phyloP scores from a whole-genome alignment of 64 coral and sea anemone species.

The Montipora foliosa region DNA sequence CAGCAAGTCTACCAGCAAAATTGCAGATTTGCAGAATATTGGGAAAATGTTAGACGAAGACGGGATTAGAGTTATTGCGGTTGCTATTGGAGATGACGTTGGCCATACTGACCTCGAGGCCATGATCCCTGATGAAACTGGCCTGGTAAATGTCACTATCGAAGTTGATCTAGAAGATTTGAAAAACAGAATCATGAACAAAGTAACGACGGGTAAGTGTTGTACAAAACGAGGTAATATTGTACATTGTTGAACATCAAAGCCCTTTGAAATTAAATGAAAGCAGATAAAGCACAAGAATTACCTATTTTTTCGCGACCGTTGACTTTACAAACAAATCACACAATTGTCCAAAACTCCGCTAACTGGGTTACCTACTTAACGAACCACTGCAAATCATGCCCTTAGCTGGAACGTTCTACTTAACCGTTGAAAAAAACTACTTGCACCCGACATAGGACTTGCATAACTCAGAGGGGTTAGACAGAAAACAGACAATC shows the following conservation, averaged over 20 bases:
- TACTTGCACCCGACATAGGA: too few relatives aligned
- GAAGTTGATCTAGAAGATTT: conserved; percentile 47
- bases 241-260: neutral
- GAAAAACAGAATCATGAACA: conserved; percentile 58
- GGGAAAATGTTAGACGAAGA: conserved; percentile 43
- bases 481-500: too few relatives aligned
- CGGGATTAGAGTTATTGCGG: conserved; percentile 63
- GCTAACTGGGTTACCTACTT: too few relatives aligned
- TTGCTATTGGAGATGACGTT: conserved; percentile 70
- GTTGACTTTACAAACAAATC: too few relatives aligned
- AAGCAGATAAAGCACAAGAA: too few relatives aligned
- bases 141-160: conserved; percentile 39
- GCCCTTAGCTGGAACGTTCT: too few relatives aligned
- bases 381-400: too few relatives aligned
- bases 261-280: too few relatives aligned
- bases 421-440: too few relatives aligned
- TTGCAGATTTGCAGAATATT: conserved; percentile 21
- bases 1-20: conserved; percentile 53
- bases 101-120: conserved; percentile 48
- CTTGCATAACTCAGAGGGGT: too few relatives aligned
- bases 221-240: neutral
- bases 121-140: conserved; percentile 70
- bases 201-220: conserved; percentile 68
- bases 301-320: too few relatives aligned
- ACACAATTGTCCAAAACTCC: too few relatives aligned